These are phyloP conservation scores for Saccostrea echinata DNA, from an alignment of 1,140 invertebrate species.

Conservation along the genomic window DNA sequence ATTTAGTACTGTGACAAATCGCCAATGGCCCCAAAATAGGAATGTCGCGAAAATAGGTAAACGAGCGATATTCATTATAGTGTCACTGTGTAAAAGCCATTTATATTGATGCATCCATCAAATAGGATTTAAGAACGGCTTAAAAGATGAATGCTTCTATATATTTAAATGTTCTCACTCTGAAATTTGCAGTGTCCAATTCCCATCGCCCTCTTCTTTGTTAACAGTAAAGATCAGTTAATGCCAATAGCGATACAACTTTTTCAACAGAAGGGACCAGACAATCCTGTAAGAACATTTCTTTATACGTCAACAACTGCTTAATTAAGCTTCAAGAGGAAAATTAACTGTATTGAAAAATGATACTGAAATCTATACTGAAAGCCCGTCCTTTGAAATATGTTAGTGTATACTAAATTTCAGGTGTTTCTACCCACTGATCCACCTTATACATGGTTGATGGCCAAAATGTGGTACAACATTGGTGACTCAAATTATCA, in stretches of 20 bases:
- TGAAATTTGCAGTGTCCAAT: constrained; percentile 48
- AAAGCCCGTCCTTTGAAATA: no score
- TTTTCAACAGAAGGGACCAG: constrained; percentile 70
- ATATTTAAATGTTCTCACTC: neutral
- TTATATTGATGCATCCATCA: no score
- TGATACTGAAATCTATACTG: no score
- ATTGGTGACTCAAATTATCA: constrained; percentile 79
- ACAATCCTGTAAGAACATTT: constrained; percentile 80
- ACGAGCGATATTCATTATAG: no score
- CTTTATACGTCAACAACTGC: no score
- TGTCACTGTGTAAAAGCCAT: no score
- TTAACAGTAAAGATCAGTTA: constrained; percentile 73
- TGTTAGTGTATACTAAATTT: neutral
- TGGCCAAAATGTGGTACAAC: constrained; percentile 81
- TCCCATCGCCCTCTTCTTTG: constrained; percentile 79
- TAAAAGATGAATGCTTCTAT: no score
- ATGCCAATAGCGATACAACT: constrained; percentile 80
- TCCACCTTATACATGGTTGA: constrained; percentile 76
- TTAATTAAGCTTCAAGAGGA: neutral
- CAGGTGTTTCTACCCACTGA: constrained; percentile 80
- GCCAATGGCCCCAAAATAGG: no score
- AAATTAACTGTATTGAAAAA: no score
- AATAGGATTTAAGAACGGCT: no score
- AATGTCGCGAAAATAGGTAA: no score
- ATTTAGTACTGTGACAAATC: no score